Base-by-base conservation (phyloP, 2,797 vertebrate species). In the Borostomias antarcticus region DNA sequence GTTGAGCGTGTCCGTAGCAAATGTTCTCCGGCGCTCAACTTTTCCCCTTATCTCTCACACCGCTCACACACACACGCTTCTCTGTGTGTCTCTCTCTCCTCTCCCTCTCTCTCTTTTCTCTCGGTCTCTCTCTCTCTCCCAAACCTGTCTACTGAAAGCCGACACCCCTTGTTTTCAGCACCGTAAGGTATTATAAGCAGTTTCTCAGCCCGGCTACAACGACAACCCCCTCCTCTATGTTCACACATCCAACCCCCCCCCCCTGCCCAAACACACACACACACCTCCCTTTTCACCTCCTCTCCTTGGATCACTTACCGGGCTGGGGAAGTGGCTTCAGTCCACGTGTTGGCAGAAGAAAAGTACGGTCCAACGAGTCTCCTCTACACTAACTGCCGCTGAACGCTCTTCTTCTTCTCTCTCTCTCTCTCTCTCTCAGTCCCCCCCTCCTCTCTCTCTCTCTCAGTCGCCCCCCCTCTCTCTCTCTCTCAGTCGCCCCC, bases 81-180 rank as follows among this genome's bases (percentile, higher is more conserved):
- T n/a, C n/a, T n/a, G n/a, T n/a, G n/a, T n/a, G n/a, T 15, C 37
- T 10, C 37, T 40, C 35, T 58, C 63, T 51, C 17, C 45, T 40
- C n/a, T 60, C 60, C 71, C 35, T 58, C 37, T 4, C n/a, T 23
- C 10, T 28, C 21, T 28, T 9, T 17, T 19, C 43, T 23, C 15
- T 37, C 9, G 19, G 29, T 5, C 11, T 37, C 56, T 32, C 45
- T 51, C 4, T 54, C 50, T 40, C 37, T 28, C 35, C 66, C 68
- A 29, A 13, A 23, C 25, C 45, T 40, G 45, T n/a, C 19, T 37
- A 37, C 47, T 48, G 62, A 58, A 72, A 74, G 37, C 50, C 25
- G 53, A 67, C 23, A 54, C 37, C 40, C 37, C 30, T 23, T 69
- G 54, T 56, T 53, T 54, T 26, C 26, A 74, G 66, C 74, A 69